Base-by-base conservation (phyloP, 2,888 invertebrate genomes). In the Epiblema foenella region DNA sequence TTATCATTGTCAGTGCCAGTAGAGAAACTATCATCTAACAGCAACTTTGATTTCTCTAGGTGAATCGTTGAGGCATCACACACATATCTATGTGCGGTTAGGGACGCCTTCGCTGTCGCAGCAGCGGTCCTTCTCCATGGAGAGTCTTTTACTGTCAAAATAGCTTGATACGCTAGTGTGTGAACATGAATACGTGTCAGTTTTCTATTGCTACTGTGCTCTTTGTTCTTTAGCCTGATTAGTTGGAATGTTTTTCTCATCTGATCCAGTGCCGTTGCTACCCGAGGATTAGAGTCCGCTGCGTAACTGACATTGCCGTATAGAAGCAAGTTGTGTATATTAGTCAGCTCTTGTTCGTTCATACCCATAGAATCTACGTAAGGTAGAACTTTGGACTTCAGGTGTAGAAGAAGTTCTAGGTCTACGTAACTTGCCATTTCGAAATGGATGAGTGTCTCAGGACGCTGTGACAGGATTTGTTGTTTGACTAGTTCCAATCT, bases 401-500 rank as follows among this genome's bases (percentile, higher is more conserved):
- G 86, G 59, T 96, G 95, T 68, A 94, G 89, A 11, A 98, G 85
- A 11, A 97, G 89, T 57, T 94, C 93, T 66, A 95, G 91, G 81
- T 98, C 97, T 0, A 96, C 95, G 79, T 96, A 97, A 62, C 97
- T 97, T 5, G 97, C 98, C 96, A 98, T 96, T 87, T 98, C 98
- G 84, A 98, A 98, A 84, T 98, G 97, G 58, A 96, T 94, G 75
- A 95, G 88, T 2, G 97, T 96, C 10, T 93, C 85, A 12, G 80
- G 69, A 0, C 95, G 92, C 76, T 95, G 95, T 11, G 92, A 90
- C 66, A 91, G 88, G 85, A 97, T 95, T 89, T 97, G 96, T 73
- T 94, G 85, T 76, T 94, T 94, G 1, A 97, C 94, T 85, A 95
- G 95, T 33, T 91, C 84, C 65, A 97, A 85, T 77, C 96, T 94